Evolutionary conservation across 2,797 vertebrate species (phyloP), one percentile per base, ranked within the genome.

Genomic region (Sebastes itinus): DNA sequence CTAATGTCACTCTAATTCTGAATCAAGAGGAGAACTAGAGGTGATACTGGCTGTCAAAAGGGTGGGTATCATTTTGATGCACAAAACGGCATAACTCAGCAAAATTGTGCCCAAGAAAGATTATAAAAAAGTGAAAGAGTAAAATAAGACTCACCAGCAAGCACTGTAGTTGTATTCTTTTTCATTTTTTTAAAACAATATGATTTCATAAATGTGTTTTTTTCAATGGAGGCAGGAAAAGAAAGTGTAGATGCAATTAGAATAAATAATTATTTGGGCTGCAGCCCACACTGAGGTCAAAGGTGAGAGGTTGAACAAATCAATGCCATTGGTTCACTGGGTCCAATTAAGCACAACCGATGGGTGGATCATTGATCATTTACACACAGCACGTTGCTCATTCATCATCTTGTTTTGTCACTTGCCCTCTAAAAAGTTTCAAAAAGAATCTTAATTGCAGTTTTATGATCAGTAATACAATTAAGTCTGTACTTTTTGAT

Each of bases 231-330:
- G 23, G 3, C 28, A 67, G 59, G 35, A 60, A 49, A 23, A 4
- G 4, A 67, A 54, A 33, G 28, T 33, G 7, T 22, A 8, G 7
- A 9, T 55, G 7, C 4, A 46, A 16, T 72, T 22, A 52, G 14
- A 42, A 58, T 79, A 65, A 74, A 73, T 1, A 80, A 49, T 54
- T 63, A 38, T 64, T 65, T 28, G 27, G 6, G 28, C 33, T 77
- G 13, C 38, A 54, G 38, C 69, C 27, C 42, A 65, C 4, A 0
- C 56, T n/a, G 32, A 78, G 83, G 81, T 90, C 81, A 89, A 77
- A 81, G 75, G 64, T 86, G 32, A 81, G 42, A 68, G 66, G n/a
- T 61, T 78, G 20, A 82, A 75, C 70, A 71, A 82, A 90, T 91
- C 89, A 81, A 80, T 92, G 71, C 69, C 35, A 46, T 20, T 68